phyloP scores from a whole-genome alignment of 2,113 vertebrate species.

The Nibea albiflora region DNA sequence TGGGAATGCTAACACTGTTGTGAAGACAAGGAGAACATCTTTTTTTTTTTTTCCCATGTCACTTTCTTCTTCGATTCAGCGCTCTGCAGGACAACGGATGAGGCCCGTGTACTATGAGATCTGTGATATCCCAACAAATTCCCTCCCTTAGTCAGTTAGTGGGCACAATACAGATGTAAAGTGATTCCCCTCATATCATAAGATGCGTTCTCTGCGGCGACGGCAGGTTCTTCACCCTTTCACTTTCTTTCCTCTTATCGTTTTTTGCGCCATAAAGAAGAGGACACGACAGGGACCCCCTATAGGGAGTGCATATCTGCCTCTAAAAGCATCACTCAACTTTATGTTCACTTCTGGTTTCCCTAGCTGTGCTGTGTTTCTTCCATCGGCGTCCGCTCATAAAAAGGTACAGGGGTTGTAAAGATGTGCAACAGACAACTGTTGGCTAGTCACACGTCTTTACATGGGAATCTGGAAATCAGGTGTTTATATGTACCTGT shows the following conservation, averaged over 20 bases:
- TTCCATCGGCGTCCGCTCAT: constrained; percentile 86
- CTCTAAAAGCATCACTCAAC: constrained; percentile 85
- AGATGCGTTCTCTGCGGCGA: constrained; percentile 8
- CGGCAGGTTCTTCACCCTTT: constrained; percentile 49
- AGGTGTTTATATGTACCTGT: constrained; percentile 45
- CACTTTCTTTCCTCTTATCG: constrained; percentile 61
- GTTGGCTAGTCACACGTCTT: constrained; percentile 48
- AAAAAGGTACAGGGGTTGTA: constrained; percentile 82
- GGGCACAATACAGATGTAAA: background rate
- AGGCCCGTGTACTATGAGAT: background rate
- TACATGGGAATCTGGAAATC: constrained; percentile 50
- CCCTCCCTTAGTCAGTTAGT: background rate
- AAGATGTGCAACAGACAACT: constrained; percentile 68
- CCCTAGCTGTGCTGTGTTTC: constrained; percentile 79
- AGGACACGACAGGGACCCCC: constrained; percentile 64
- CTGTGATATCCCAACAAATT: background rate
- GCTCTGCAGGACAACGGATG: background rate
- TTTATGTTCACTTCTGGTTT: constrained; percentile 84
- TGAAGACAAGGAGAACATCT: constrained; percentile 20
- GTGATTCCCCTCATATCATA: constrained; percentile 9
- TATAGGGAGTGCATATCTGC: constrained; percentile 78
- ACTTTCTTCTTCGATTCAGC: constrained; percentile 10
- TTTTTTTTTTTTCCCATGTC: constrained; percentile 12
- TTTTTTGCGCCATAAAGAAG: constrained; percentile 60
- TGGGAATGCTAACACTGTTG: background rate